Percentiles rank a stretch among this genome's conserved stretches.
Conservation (phyloP, 2,888 invertebrate species). For the Eupeodes latifasciatus region DNA sequence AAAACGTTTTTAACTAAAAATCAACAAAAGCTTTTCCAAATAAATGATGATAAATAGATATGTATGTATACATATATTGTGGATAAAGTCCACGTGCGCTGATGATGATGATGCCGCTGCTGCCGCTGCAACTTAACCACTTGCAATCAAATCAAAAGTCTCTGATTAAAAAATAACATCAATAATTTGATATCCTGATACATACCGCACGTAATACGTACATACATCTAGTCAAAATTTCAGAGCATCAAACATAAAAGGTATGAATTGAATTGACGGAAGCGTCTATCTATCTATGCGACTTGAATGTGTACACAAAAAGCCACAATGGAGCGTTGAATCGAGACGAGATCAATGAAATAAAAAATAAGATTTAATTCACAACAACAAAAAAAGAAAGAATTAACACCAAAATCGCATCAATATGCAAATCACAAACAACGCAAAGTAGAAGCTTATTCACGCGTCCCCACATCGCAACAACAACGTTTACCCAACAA, state of each 20-base stretch:
- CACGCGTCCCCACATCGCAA: constrained; percentile 23
- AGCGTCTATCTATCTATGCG: not conserved
- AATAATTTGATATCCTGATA: constrained; percentile 50
- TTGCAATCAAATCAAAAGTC: constrained; percentile 59
- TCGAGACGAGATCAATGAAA: not conserved
- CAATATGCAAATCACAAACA: constrained; percentile 39
- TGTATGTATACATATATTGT: not conserved
- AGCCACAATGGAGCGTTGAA: not conserved
- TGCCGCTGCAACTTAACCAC: constrained; percentile 9
- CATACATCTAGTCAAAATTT: not conserved
- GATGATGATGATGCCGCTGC: not conserved
- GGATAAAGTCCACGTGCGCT: constrained; percentile 28
- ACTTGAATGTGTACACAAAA: not conserved
- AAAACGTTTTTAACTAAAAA: constrained; percentile 34
- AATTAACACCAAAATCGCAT: not conserved
- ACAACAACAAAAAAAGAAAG: not conserved
- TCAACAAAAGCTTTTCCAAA: constrained; percentile 34
- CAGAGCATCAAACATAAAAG: not conserved
- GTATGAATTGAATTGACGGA: no score
- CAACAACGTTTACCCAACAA: not conserved
- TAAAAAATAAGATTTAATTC: no score
- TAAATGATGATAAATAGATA: constrained; percentile 12
- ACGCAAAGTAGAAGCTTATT: constrained; percentile 21
- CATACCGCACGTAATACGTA: not conserved
- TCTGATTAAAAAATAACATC: constrained; percentile 55